Conservation (phyloP, 2,113 vertebrate genomes). For the Pteropus alecto region DNA sequence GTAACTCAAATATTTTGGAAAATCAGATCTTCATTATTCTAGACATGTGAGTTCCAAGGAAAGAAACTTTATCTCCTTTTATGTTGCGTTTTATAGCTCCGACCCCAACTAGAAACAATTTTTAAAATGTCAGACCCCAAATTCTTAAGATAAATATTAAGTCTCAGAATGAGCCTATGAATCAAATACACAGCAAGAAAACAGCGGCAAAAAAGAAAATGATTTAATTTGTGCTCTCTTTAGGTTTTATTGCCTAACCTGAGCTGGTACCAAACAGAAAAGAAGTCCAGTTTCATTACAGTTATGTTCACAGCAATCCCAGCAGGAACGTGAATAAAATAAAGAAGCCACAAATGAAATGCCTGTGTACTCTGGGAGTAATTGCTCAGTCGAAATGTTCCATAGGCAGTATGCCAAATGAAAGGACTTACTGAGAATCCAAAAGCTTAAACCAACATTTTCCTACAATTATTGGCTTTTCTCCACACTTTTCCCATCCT, state of each 20-base stretch:
- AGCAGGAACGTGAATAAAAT: constrained; percentile 31
- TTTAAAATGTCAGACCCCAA: not conserved
- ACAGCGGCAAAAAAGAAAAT: not conserved
- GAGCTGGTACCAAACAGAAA: constrained; percentile 4
- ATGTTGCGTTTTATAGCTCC: not conserved
- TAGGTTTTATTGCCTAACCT: constrained; percentile 42
- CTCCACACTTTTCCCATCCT: constrained; percentile 1
- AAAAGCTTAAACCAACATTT: constrained; percentile 48
- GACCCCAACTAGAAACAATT: not conserved
- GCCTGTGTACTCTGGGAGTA: constrained; percentile 13
- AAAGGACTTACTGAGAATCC: constrained; percentile 31
- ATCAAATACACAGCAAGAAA: constrained; percentile 25
- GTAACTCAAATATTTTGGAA: not conserved
- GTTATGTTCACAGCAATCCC: not conserved
- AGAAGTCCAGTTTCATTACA: constrained; percentile 29
- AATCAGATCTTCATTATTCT: not conserved
- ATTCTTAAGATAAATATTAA: constrained; percentile 7
- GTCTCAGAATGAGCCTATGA: not conserved
- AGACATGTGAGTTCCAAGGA: not conserved
- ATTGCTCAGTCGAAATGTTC: constrained; percentile 13
- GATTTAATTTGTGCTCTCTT: constrained; percentile 30
- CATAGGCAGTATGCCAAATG: constrained; percentile 50
- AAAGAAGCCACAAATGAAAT: constrained; percentile 51
- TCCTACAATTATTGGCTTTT: constrained; percentile 40
- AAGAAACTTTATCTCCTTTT: not conserved